A percentile compares a stretch with the other conserved stretches of the same genome.
Evolutionary conservation across 2,113 vertebrate species (phyloP).

Genomic region (Phaethornis superciliosus): DNA sequence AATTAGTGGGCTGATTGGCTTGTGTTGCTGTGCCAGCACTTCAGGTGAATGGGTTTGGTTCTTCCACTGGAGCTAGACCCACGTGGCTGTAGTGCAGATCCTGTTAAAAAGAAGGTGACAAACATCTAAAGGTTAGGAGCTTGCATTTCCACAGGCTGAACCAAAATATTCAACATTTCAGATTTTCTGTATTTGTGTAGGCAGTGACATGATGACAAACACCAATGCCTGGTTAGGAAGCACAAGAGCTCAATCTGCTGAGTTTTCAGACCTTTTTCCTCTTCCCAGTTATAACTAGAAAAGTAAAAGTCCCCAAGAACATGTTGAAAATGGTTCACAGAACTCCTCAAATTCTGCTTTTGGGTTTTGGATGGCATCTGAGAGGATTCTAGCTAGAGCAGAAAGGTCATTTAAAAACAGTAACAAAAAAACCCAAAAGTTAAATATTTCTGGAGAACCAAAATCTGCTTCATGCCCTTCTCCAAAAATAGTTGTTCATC

Average conservation of each 20-base stretch:
- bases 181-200: not conserved
- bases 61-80: not conserved
- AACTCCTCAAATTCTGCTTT: not conserved
- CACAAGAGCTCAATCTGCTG: not conserved
- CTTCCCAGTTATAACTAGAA: not conserved
- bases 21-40: not conserved
- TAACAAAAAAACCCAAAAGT: too few species aligned
- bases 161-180: not conserved
- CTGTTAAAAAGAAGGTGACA: rapidly evolving
- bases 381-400: not conserved
- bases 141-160: not conserved
- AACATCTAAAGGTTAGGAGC: not conserved
- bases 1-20: not conserved
- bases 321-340: not conserved
- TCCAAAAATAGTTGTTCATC: not conserved
- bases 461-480: too few species aligned
- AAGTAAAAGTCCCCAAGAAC: not conserved
- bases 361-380: not conserved
- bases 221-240: not conserved
- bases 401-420: too few species aligned
- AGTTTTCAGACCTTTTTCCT: not conserved
- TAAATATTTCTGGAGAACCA: too few species aligned
- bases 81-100: not conserved
- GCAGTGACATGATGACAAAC: not conserved
- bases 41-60: not conserved